Conservation (phyloP, 2,797 vertebrate genomes). For the Mycteria americana region DNA sequence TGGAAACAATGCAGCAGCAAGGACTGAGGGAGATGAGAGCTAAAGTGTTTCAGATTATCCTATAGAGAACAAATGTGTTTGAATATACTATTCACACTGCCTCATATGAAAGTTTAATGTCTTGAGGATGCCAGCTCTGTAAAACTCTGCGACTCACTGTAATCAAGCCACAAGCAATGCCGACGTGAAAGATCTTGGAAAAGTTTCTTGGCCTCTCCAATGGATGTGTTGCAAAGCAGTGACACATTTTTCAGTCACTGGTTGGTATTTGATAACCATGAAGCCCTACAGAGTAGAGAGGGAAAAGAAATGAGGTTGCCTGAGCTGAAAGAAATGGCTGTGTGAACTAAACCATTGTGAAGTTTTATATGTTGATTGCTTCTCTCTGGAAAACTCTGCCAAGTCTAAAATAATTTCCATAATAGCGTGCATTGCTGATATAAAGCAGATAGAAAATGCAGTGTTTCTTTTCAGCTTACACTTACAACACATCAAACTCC, state of each 20-base stretch:
- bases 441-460: slow-evolving; percentile 1
- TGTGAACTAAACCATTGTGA: neutral
- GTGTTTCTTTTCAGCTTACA: neutral
- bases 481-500: neutral
- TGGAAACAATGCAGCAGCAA: neutral
- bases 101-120: slow-evolving; percentile 15
- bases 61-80: neutral
- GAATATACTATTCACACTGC: neutral
- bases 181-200: slow-evolving; percentile 5
- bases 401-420: slow-evolving; percentile 38
- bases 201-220: slow-evolving; percentile 33
- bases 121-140: neutral
- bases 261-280: neutral
- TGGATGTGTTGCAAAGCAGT: neutral
- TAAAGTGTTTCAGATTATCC: neutral
- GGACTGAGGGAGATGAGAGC: neutral
- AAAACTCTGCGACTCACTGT: neutral
- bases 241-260: slow-evolving; percentile 31
- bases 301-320: slow-evolving; percentile 10
- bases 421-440: neutral
- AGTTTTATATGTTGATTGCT: slow-evolving; percentile 10
- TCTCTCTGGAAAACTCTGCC: slow-evolving; percentile 28
- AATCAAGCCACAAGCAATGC: slow-evolving; percentile 25
- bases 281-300: neutral
- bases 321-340: slow-evolving; percentile 29